Evolutionary conservation across 1,140 invertebrate genomes (phyloP), one percentile per base, ranked within the genome.

Genomic region (Drosophila tropicalis): DNA sequence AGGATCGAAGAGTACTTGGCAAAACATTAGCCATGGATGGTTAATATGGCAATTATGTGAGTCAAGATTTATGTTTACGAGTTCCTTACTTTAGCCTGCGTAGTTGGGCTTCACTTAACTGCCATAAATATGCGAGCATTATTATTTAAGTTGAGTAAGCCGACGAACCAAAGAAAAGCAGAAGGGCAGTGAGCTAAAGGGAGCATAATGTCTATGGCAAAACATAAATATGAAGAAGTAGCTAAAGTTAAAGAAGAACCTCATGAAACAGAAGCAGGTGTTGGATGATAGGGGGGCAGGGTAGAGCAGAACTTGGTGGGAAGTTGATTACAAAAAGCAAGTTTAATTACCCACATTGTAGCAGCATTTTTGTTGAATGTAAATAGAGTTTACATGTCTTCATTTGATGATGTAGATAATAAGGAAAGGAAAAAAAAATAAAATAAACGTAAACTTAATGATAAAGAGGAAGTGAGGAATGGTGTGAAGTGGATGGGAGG

Each of bases 21-120:
- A 51, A 51, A 74, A 76, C 79, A 86, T 86, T 86, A 86, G 87
- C 79, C 83, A 39, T 67, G 39, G 60, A 72, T 51, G 10, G 83
- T 87, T 86, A 86, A 86, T 86, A 84, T 86, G 87, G 83, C 84
- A 87, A 86, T 86, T 86, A 86, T 86, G 83, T 86, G 83, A 84
- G 83, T 69, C 76, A 77, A 64, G 81, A 83, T 83, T 86, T 61
- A 83, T 86, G 83, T 82, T 78, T 47, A 44, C 57, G 44, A 51
- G 44, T 51, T 51, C 44, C 22, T 51, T 12, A 51, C 44, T 22
- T 51, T 51, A 51, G 44, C 12, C 17, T 12, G 17, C 17, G 17
- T 51, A 51, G 44, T 51, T 51, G 22, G 44, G 44, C 44, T 51
- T 51, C 44, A 51, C 44, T 72, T 75, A 75, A 47, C 57, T 56